Base-by-base conservation (phyloP, 2,797 vertebrate genomes). In the Pitangus sulphuratus region DNA sequence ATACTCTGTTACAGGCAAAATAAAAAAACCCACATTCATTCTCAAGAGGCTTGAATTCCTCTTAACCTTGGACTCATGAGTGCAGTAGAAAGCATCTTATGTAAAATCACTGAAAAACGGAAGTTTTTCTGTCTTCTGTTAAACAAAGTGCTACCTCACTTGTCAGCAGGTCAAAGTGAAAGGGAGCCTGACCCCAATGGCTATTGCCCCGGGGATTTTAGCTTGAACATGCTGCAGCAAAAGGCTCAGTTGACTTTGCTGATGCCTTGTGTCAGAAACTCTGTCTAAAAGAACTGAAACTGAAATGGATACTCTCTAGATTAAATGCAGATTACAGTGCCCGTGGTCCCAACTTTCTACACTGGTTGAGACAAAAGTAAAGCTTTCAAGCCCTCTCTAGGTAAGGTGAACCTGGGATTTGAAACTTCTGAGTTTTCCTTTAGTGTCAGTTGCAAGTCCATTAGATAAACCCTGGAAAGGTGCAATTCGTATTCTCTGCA, bases 41-140 rank as follows among this genome's bases (percentile, higher is more conserved):
- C 78, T 87, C 42, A 65, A 58, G 58, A 86, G 75, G 61, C 74
- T 92, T 88, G 83, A 88, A 88, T 87, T 88, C 35, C 65, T 71
- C 47, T 87, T 65, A 62, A 84, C 50, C 62, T 82, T 35, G 47
- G 26, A 35, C 50, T 84, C 35, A 15, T 28, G 28, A 82, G 58
- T 47, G 42, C 31, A 79, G 24, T 14, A 53, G 54, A 84, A 89
- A 94, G 66, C 31, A 87, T 39, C 33, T 82, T 54, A 47, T 47
- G 37, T 62, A 87, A 92, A 82, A 92, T 58, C 74, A 69, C 42
- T 35, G 65, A 56, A 81, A 86, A 64, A 7, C 7, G 1, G 13
- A 90, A 62, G 39, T 50, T 87, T 90, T 65, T 51, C 24, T 30
- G n/a, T 47, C 54, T 68, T 30, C n/a, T 66, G 24, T 80, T 83